Conservation (phyloP, 1,140 invertebrate species). For the Panonychus citri region DNA sequence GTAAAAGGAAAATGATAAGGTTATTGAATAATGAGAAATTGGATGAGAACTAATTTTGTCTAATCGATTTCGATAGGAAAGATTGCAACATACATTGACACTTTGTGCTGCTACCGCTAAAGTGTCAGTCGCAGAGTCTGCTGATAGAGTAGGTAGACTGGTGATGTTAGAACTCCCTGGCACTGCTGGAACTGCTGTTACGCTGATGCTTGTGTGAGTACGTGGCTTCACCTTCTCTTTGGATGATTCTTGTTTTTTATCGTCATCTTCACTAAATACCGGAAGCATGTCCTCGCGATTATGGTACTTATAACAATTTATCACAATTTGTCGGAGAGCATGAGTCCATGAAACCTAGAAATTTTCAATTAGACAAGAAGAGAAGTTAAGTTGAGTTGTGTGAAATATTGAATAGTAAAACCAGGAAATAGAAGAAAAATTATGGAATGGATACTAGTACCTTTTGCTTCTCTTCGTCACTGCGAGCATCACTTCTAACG, state of each 20-base stretch:
- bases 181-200: neutral
- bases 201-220: constrained; percentile 1
- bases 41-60: neutral
- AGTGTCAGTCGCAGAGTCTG: constrained; percentile 3
- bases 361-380: neutral
- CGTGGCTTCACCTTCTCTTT: constrained; percentile 15
- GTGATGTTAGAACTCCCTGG: neutral
- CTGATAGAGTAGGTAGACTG: constrained; percentile 2
- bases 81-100: constrained; percentile 6
- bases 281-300: constrained; percentile 82
- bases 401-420: too few species aligned
- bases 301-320: constrained; percentile 95
- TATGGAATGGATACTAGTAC: constrained; percentile 26
- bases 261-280: constrained; percentile 74
- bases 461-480: constrained; percentile 90
- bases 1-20: neutral
- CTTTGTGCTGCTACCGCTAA: constrained; percentile 9
- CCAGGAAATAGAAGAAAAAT: constrained; percentile 3
- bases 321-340: constrained; percentile 84
- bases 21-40: neutral
- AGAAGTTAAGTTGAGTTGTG: neutral
- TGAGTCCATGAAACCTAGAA: constrained; percentile 88
- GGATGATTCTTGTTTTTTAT: constrained; percentile 27
- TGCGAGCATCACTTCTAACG: constrained; percentile 82
- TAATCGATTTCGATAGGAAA: neutral